These are phyloP conservation scores for Peromyscus californicus DNA, from an alignment of 2,113 vertebrate genomes.

Conservation along the genomic window DNA sequence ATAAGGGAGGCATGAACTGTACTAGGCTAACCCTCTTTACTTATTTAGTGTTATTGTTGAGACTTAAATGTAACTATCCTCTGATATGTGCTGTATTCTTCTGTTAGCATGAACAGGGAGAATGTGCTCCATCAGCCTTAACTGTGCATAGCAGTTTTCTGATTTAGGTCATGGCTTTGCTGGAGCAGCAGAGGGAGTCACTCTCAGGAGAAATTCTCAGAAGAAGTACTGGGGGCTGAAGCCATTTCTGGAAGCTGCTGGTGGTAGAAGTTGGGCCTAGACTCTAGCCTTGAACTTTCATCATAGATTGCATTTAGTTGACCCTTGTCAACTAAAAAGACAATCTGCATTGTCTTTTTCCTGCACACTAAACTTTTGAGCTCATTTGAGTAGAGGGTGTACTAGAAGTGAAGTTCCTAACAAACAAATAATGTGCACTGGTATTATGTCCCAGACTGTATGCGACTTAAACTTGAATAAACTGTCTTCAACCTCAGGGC, in stretches of 20 bases:
- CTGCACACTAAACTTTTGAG: background rate
- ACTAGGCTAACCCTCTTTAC: background rate
- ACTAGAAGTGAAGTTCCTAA: background rate
- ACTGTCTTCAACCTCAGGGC: background rate
- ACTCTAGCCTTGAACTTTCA: background rate
- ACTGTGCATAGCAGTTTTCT: conserved; percentile 33
- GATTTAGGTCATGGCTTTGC: conserved; percentile 75
- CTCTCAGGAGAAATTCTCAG: conserved; percentile 53
- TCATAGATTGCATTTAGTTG: background rate
- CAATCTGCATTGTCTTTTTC: background rate
- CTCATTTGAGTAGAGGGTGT: background rate
- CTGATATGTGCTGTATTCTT: conserved; percentile 4
- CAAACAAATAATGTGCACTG: background rate
- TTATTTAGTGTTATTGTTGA: conserved; percentile 47
- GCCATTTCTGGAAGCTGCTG: background rate
- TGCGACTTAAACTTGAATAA: background rate
- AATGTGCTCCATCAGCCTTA: conserved; percentile 4
- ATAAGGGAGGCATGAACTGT: background rate
- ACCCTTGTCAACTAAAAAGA: background rate
- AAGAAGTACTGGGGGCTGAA: background rate
- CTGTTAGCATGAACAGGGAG: conserved; percentile 12
- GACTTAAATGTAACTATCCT: conserved; percentile 51
- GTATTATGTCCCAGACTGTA: background rate
- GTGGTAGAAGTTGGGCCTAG: background rate
- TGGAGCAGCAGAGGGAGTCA: conserved; percentile 82